A percentile compares a stretch with the other conserved stretches of the same genome.
These are phyloP conservation scores for Thalassoma bifasciatum DNA, from an alignment of 2,113 vertebrate species.

Conservation along the genomic window DNA sequence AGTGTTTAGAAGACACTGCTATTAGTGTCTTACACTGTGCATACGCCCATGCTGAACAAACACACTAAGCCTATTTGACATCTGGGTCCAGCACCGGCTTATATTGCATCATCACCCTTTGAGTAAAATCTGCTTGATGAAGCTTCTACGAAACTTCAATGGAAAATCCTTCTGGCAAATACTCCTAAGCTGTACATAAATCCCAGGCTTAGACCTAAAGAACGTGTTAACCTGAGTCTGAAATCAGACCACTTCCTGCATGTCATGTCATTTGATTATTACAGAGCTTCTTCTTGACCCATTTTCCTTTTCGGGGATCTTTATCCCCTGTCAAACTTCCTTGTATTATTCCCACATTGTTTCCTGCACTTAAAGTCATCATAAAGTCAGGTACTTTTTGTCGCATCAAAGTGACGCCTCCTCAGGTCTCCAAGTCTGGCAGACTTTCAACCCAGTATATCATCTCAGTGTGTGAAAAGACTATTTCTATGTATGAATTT, in stretches of 20 bases:
- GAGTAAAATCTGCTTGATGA: constrained; percentile 61
- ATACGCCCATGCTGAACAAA: constrained; percentile 24
- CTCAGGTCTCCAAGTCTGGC: background rate
- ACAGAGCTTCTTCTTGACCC: constrained; percentile 12
- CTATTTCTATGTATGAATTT: too few relatives aligned
- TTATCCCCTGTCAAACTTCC: constrained; percentile 15
- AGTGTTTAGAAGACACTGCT: constrained; percentile 14
- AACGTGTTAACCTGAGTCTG: constrained; percentile 55
- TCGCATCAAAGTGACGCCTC: constrained; percentile 22
- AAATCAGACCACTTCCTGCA: constrained; percentile 49
- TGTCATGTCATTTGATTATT: constrained; percentile 42
- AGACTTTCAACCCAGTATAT: background rate
- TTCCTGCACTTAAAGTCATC: constrained; percentile 23
- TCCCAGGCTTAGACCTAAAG: constrained; percentile 69
- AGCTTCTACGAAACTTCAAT: constrained; percentile 55
- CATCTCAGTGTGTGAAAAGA: too few relatives aligned
- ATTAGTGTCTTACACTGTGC: constrained; percentile 25
- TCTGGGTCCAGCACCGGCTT: constrained; percentile 19
- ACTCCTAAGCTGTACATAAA: constrained; percentile 73
- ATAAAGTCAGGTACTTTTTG: constrained; percentile 14
- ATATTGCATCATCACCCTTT: constrained; percentile 43
- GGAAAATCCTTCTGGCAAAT: constrained; percentile 68
- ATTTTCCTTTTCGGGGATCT: constrained; percentile 3
- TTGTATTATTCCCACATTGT: constrained; percentile 13
- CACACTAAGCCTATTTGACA: constrained; percentile 25